Base-by-base conservation (phyloP, 2,797 vertebrate genomes). In the Orestias chungarensis region DNA sequence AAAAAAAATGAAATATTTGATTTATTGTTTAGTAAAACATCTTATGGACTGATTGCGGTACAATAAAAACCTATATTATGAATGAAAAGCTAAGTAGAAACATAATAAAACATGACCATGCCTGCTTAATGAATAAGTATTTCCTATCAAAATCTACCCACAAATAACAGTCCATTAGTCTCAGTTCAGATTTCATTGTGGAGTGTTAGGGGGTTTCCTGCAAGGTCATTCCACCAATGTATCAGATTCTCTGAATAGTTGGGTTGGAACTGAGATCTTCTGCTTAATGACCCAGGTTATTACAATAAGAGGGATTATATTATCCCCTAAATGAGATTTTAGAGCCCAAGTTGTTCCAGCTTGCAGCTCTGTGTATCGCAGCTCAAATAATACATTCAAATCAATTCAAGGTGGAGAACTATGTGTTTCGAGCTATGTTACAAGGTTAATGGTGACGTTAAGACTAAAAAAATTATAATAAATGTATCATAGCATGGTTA, bases 171-270 rank as follows among this genome's bases (percentile, higher is more conserved):
- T 40, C 23, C 23, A 62, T 62, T 40, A 62, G 35, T 40, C n/a
- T 68, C 35, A 23, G 73, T 43, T 68, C 2, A 27, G 9, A 7
- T 42, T 49, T 31, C 29, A 54, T 1, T 64, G 68, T 47, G 81
- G 79, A 68, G 50, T 85, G 65, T 76, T 3, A 3, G 74, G 88
- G 82, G 75, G 20, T 77, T 89, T 87, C 79, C 89, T 76, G 73
- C 68, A 59, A 38, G 20, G 2, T 27, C 8, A 3, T 14, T 42
- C 9, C 11, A 12, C 5, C 31, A 31, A 25, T 20, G 17, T 73
- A 52, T 86, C 83, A 71, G 43, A 69, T 86, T 82, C 20, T 25
- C 29, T 18, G 15, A 2, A 20, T 0, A 62, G 35, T 8, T 18
- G 0, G 4, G 17, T 57, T 23, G 52, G 31, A n/a, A 42, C 11